A percentile compares a stretch with the other conserved stretches of the same genome.
phyloP scores from a whole-genome alignment of 2,888 invertebrate genomes.

The Lasioglossum malachurum region DNA sequence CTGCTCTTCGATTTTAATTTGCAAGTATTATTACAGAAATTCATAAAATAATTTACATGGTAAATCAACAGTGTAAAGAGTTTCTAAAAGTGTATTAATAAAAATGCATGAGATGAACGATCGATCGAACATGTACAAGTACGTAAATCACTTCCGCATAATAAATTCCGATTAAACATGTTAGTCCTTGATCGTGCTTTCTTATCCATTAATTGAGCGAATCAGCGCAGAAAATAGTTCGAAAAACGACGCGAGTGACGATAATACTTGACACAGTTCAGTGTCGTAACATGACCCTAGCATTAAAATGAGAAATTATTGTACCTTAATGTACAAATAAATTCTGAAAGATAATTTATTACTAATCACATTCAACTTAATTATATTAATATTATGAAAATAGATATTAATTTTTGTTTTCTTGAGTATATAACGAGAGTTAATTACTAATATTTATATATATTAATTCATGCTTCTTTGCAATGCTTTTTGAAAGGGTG shows the following conservation, averaged over 20 bases:
- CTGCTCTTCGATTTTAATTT: too few relatives aligned
- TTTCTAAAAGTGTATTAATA: constrained; percentile 21
- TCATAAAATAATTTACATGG: too few relatives aligned
- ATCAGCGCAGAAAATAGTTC: background rate
- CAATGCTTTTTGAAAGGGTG: background rate
- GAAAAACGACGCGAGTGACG: background rate
- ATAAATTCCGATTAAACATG: constrained; percentile 37
- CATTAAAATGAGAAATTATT: too few relatives aligned
- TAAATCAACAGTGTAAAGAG: background rate
- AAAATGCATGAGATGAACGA: constrained; percentile 22
- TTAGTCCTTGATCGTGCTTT: background rate
- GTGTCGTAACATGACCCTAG: background rate
- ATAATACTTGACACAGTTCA: background rate
- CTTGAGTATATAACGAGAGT: too few relatives aligned
- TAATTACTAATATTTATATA: too few relatives aligned
- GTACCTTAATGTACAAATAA: too few relatives aligned
- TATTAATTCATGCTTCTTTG: too few relatives aligned
- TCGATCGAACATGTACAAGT: constrained; percentile 16
- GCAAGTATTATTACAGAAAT: too few relatives aligned
- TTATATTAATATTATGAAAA: too few relatives aligned
- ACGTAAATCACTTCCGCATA: constrained; percentile 36
- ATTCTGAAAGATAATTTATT: too few relatives aligned
- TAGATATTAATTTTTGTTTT: too few relatives aligned
- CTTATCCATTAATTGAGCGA: constrained; percentile 21
- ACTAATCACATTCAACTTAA: too few relatives aligned